Percentiles rank a stretch among this genome's conserved stretches.
These are phyloP conservation scores for Gavialis gangeticus DNA, from an alignment of 2,113 vertebrate genomes.

Conservation along the genomic window DNA sequence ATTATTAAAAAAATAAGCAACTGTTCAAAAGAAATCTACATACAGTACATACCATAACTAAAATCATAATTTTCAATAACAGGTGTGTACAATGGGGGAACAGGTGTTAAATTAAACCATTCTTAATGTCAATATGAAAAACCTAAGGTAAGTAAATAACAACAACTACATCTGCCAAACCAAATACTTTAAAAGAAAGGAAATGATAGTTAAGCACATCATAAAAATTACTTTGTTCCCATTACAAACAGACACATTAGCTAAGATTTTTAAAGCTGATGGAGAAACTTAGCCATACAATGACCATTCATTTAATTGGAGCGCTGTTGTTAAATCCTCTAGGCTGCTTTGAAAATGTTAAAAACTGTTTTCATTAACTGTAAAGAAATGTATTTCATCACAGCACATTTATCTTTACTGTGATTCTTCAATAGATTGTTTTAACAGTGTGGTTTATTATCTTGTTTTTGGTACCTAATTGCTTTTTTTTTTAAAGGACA, in stretches of 20 bases:
- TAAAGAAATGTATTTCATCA: not conserved
- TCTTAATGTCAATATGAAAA: not conserved
- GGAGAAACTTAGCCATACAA: not conserved
- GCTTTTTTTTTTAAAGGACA: not conserved
- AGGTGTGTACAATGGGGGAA: not conserved
- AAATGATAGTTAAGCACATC: not conserved
- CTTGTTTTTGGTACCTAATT: not conserved
- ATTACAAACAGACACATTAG: not conserved
- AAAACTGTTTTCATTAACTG: not conserved
- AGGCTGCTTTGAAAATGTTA: not conserved
- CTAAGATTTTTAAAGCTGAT: not conserved
- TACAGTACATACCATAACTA: not conserved
- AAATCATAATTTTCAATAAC: not conserved
- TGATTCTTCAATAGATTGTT: not conserved
- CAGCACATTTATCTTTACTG: not conserved
- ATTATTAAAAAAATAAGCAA: not conserved
- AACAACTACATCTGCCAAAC: not conserved
- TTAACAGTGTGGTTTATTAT: not conserved
- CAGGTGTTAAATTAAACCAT: not conserved
- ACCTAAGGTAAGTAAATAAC: not conserved
- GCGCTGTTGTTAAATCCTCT: not conserved
- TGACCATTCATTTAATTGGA: not conserved
- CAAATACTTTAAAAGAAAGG: not conserved
- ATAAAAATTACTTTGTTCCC: not conserved
- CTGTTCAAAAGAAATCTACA: not conserved